Percentiles rank a stretch among this genome's conserved stretches.
Conservation (phyloP, 2,797 vertebrate species). For the Coluber constrictor region DNA sequence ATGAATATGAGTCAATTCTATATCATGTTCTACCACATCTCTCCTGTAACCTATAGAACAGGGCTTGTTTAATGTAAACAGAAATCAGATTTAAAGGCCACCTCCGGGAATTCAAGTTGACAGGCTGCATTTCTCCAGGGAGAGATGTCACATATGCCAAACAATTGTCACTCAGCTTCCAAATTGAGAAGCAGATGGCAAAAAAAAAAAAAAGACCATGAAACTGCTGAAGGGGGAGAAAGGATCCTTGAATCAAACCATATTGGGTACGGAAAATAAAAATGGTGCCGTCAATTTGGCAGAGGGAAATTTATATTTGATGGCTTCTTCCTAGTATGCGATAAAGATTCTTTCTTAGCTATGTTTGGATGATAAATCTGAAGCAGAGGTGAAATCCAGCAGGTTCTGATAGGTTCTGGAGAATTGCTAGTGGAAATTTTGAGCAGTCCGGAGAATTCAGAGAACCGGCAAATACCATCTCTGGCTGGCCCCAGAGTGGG, state of each 20-base stretch:
- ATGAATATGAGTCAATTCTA: background rate
- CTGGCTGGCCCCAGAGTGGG: too few species aligned
- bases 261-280: background rate
- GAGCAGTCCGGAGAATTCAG: too few species aligned
- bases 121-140: background rate
- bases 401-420: too few species aligned
- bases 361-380: background rate
- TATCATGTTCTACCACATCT: background rate
- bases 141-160: background rate
- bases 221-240: background rate
- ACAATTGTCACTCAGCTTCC: background rate
- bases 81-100: background rate
- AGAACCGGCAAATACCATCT: too few species aligned
- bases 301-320: background rate
- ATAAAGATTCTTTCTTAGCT: background rate
- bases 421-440: too few species aligned
- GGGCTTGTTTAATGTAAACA: background rate
- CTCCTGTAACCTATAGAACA: background rate
- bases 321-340: background rate
- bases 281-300: background rate
- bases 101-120: background rate
- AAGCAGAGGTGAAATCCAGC: too few species aligned
- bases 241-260: background rate
- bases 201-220: background rate
- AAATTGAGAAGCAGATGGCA: background rate